Base-by-base conservation (phyloP, 2,797 vertebrate species). In the Cyclopterus lumpus region DNA sequence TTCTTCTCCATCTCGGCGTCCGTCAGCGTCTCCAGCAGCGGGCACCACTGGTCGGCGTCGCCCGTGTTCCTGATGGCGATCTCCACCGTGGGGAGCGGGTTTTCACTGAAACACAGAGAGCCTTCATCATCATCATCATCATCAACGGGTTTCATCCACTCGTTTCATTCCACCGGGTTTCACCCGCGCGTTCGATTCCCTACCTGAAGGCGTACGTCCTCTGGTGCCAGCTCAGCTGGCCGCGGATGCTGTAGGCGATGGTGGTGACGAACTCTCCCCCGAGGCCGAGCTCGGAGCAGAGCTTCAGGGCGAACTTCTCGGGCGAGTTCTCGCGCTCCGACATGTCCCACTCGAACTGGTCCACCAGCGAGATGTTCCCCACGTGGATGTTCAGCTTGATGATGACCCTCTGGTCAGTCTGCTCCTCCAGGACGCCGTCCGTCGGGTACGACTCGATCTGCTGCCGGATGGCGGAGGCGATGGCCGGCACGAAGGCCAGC, bases 331-430 rank as follows among this genome's bases (percentile, higher is more conserved):
- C 98, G 90, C 96, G 97, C 94, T 99, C 98, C 0, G 97, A 99
- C 98, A 99, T 99, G 93, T 99, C 98, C 98, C 98, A 99, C 88
- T 99, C 98, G 34, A 99, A 99, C 94, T 99, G 98, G 94, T 99
- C 98, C 90, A 99, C 97, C 86, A 99, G 94, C n/a, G 97, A 99
- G 86, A 99, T 99, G 94, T 99, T 99, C 7, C 98, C 98, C 57
- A 99, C 98, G 0, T 99, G 98, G 92, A 99, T 99, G 90, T 99
- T 99, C 59, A 99, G 89, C 98, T 99, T 99, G 86, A 99, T 99
- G 79, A 99, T 99, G 79, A 99, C 98, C 18, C 98, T 95, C 91
- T 99, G 98, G 88, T 99, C 98, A 0, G 97, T 96, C 87, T 99
- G 98, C 80, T 99, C 98, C 53, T 99, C 98, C 51, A 99, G 88